Evolutionary conservation across 2,113 vertebrate genomes (phyloP).

Genomic region (Anseranas semipalmata): DNA sequence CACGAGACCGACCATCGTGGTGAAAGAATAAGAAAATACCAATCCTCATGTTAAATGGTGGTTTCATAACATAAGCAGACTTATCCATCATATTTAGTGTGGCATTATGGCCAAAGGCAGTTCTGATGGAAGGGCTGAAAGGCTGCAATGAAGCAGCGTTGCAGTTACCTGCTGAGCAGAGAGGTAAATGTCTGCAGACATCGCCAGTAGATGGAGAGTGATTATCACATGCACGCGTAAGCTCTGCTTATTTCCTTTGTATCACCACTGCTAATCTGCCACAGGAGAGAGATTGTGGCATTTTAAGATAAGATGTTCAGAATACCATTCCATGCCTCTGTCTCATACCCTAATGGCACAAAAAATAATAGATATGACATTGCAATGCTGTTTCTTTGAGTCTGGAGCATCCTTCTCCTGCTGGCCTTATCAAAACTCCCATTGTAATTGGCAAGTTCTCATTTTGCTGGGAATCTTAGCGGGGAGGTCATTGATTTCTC

Average conservation of each 20-base stretch:
- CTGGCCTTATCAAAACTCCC: constrained; percentile 57
- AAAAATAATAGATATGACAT: constrained; percentile 7
- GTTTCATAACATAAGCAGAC: not conserved
- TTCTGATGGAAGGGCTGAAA: not conserved
- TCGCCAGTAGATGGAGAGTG: not conserved
- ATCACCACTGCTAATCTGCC: constrained; percentile 1
- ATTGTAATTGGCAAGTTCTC: constrained; percentile 56
- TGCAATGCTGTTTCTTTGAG: not conserved
- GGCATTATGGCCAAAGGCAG: accelerated
- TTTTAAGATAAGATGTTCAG: not conserved
- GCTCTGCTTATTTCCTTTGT: not conserved
- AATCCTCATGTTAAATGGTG: accelerated
- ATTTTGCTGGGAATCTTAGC: constrained; percentile 42
- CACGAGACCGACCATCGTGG: accelerated
- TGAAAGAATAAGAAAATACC: not conserved
- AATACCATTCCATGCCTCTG: not conserved
- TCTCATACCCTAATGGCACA: not conserved
- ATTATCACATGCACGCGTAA: not conserved
- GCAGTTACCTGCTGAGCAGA: not conserved
- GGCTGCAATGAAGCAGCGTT: not conserved
- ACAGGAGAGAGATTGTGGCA: not conserved
- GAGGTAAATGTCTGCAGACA: not conserved
- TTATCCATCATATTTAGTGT: accelerated
- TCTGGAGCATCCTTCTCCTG: constrained; percentile 34
- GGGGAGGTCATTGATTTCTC: constrained; percentile 50